Evolutionary conservation across 2,888 invertebrate genomes (phyloP).

Genomic region (Pheosia tremula): DNA sequence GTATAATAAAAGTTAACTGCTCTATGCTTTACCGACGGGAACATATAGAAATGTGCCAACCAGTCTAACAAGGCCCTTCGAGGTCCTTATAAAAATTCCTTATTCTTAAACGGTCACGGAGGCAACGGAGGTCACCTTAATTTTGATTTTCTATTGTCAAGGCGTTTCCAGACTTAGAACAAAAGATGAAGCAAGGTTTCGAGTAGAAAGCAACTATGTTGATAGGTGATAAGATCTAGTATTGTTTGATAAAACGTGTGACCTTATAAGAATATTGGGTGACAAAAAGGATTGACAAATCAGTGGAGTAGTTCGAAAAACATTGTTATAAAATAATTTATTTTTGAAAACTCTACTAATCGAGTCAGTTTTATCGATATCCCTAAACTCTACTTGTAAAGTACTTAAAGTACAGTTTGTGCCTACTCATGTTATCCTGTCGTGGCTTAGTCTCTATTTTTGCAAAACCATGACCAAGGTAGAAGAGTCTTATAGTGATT

Average conservation of each 20-base stretch:
- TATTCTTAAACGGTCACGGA: conserved; percentile 33
- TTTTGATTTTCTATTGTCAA: conserved; percentile 63
- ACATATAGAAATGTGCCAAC: conserved; percentile 40
- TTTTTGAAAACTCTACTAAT: no score
- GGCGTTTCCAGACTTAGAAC: conserved; percentile 67
- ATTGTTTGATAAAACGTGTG: conserved; percentile 43
- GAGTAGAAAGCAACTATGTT: conserved; percentile 45
- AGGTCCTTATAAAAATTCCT: conserved; percentile 34
- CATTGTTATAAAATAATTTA: background rate
- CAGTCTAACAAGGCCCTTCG: conserved; percentile 47
- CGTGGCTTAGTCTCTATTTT: no score
- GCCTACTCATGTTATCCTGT: no score
- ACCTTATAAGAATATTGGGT: conserved; percentile 63
- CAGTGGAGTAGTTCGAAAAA: conserved; percentile 38
- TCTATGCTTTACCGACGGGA: conserved; percentile 65
- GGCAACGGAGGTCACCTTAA: conserved; percentile 56
- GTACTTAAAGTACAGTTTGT: no score
- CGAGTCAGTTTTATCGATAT: no score
- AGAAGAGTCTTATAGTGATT: no score
- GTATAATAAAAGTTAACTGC: conserved; percentile 75
- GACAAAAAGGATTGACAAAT: conserved; percentile 56
- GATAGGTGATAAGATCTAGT: conserved; percentile 46
- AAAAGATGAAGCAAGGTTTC: conserved; percentile 52
- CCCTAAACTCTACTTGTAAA: no score
- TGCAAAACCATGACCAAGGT: no score